These are phyloP conservation scores for Bruchidius siliquastri DNA, from an alignment of 2,888 invertebrate genomes.

Conservation along the genomic window DNA sequence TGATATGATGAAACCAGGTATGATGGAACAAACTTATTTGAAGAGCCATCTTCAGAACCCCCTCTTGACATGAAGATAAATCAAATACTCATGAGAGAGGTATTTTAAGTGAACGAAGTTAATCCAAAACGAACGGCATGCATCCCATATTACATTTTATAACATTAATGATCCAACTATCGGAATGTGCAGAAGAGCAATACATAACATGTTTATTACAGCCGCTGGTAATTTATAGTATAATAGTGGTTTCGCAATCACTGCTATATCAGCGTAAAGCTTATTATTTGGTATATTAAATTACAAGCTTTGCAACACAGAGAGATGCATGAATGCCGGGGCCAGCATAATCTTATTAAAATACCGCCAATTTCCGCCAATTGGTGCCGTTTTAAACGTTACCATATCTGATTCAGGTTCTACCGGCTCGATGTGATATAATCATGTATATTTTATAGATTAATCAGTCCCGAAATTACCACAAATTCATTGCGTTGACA, in stretches of 20 bases:
- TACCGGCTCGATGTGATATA: not conserved
- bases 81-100: too few species aligned
- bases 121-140: not conserved
- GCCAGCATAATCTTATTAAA: not conserved
- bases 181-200: not conserved
- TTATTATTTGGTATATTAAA: constrained; percentile 19
- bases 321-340: not conserved
- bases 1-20: too few species aligned
- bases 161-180: not conserved
- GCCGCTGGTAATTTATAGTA: constrained; percentile 6
- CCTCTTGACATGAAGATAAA: too few species aligned
- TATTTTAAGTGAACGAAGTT: too few species aligned
- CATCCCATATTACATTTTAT: not conserved
- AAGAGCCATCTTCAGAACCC: too few species aligned
- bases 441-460: not conserved
- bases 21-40: too few species aligned
- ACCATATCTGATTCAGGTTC: not conserved
- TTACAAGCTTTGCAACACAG: constrained; percentile 12
- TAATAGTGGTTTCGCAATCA: constrained; percentile 8
- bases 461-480: not conserved
- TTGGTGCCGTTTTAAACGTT: not conserved
- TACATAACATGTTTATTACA: constrained; percentile 6
- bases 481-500: not conserved
- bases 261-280: constrained; percentile 12
- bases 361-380: not conserved